phyloP scores from a whole-genome alignment of 2,797 vertebrate species.

The Crenuchus spilurus region DNA sequence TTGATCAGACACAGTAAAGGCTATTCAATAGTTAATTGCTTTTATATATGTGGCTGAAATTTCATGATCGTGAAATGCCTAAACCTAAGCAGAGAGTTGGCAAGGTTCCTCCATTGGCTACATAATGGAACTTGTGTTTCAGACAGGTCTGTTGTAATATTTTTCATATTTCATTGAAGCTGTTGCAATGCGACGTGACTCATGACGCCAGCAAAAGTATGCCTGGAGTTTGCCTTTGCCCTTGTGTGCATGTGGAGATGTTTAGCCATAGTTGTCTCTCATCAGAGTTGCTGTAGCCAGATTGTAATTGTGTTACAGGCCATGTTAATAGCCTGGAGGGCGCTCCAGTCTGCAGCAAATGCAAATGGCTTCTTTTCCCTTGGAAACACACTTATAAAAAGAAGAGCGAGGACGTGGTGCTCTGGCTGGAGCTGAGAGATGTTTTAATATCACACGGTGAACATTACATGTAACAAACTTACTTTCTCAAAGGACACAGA shows the following conservation, averaged over 20 bases:
- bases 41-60: too few species aligned
- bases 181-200: conserved; percentile 17
- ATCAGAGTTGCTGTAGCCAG: conserved; percentile 16
- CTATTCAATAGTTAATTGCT: too few species aligned
- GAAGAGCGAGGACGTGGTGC: conserved; percentile 15
- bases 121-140: conserved; percentile 34
- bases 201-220: not conserved
- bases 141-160: conserved; percentile 4
- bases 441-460: conserved; percentile 18
- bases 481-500: conserved; percentile 12
- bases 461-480: conserved; percentile 8
- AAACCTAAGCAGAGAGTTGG: conserved; percentile 23
- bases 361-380: conserved; percentile 51
- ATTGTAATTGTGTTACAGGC: conserved; percentile 43
- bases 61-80: too few species aligned
- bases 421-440: not conserved
- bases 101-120: conserved; percentile 13
- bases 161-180: conserved; percentile 6
- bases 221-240: conserved; percentile 9
- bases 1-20: too few species aligned
- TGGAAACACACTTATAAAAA: conserved; percentile 12
- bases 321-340: conserved; percentile 41
- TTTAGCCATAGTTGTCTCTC: conserved; percentile 24
- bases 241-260: conserved; percentile 24
- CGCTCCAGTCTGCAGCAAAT: conserved; percentile 44